Base-by-base conservation (phyloP, 1,140 invertebrate genomes). In the Anastrepha ludens region DNA sequence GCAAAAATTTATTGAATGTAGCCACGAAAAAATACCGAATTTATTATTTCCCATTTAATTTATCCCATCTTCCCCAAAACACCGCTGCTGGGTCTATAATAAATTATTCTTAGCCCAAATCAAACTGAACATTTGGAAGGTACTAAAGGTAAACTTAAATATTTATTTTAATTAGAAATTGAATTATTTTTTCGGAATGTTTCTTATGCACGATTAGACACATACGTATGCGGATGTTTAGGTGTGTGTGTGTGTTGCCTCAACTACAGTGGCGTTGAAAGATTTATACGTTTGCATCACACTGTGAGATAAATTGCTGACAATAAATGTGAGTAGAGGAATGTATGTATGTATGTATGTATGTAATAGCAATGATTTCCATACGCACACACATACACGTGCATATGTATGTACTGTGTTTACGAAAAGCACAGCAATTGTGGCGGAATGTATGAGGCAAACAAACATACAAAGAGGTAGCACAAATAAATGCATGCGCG, bases 201-300 rank as follows among this genome's bases (percentile, higher is more conserved):
- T 67, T 85, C 60, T 78, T 85, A 78, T 41, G 29, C 86, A 11
- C 86, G n/a, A 39, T 86, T 85, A 60, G 29, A 50, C 7, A 50
- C 29, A 58, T 50, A 85, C 58, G n/a, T 85, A 17, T 55, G 3
- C 39, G 41, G 47, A n/a, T 86, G 15, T 44, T 4, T 58, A n/a
- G n/a, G n/a, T n/a, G n/a, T n/a, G 44, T 85, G 8, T 64, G 74
- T 85, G 81, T 55, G 58, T 78, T 86, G 39, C 39, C 85, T 67
- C 29, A 47, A 85, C 74, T 91, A 88, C 39, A 86, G 29, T 81
- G 65, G 87, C 64, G 91, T 88, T 91, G 91, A 92, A 87, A 89
- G 91, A 92, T 92, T 92, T 91, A 92, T 92, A 90, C 89, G 90
- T 91, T 92, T 92, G 91, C 90, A 89, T 92, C 90, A 92, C 92